Base-by-base conservation (phyloP, 2,113 vertebrate species). In the Apistogramma diplotaenia region DNA sequence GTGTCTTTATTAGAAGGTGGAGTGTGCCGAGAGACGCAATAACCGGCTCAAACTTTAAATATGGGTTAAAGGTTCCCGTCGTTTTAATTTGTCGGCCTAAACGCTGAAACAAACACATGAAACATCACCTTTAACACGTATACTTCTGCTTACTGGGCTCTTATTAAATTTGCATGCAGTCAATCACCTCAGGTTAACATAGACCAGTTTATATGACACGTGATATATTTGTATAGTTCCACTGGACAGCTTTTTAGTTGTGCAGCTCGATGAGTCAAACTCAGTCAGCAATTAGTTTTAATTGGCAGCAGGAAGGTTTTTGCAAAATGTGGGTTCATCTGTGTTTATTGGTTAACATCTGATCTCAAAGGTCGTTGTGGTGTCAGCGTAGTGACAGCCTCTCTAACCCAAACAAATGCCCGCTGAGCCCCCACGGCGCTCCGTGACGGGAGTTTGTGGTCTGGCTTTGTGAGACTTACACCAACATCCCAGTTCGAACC, bases 1-100 rank as follows among this genome's bases (percentile, higher is more conserved):
- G 43, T 57, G 74, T 90, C 86, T 91, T 84, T 79, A 87, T 89
- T 73, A 85, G 86, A 86, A 86, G 57, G 31, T 78, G 61, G 46
- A 72, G 79, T 74, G 37, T 59, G 40, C 79, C 19, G 60, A 87
- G 81, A 46, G 76, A 27, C 82, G 51, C 62, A 49, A 11, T 23
- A 33, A 19, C 13, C 3, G 55, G 46, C 75, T 67, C 1, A 31
- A 88, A 86, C 71, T 85, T 81, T 57, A 74, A 81, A 86, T 60
- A 61, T 18, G 40, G 56, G n/a, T 70, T n/a, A 76, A 82, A 79
- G 61, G 53, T 55, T 65, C 21, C 31, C 33, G 3, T 67, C 4
- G 58, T 67, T 58, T 21, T 13, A 31, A 11, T 65, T 2, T 31
- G 35, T 59, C 10, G 29, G 43, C 33, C 58, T 86, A 57, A 84